These are phyloP conservation scores for Pheucticus melanocephalus DNA, from an alignment of 2,113 vertebrate species.

Conservation along the genomic window DNA sequence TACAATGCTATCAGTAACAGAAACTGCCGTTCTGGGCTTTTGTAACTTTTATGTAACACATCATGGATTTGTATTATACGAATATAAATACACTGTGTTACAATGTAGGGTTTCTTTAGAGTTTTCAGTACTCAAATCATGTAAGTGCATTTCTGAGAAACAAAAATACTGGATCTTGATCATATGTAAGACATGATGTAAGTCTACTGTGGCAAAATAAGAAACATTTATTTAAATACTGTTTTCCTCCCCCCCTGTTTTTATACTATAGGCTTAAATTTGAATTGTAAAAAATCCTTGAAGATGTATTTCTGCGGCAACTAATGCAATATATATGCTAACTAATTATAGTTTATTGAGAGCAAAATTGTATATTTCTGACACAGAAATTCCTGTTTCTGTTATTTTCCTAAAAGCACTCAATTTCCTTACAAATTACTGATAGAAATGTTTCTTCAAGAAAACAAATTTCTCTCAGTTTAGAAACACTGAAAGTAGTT, in stretches of 20 bases:
- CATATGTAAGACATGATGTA: background rate
- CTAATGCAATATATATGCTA: background rate
- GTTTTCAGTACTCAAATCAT: background rate
- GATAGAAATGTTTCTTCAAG: background rate
- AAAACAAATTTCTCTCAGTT: background rate
- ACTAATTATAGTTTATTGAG: background rate
- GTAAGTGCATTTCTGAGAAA: background rate
- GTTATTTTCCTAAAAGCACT: background rate
- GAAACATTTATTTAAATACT: background rate
- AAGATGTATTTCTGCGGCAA: background rate
- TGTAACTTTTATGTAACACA: background rate
- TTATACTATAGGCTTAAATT: background rate
- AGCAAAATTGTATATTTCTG: background rate
- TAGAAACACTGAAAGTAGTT: background rate
- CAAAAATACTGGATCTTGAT: background rate
- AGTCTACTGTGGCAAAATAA: background rate
- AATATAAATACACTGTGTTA: background rate
- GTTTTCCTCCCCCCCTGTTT: background rate
- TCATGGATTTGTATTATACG: background rate
- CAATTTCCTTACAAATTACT: background rate
- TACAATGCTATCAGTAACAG: background rate
- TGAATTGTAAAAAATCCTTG: background rate
- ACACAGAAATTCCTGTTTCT: background rate
- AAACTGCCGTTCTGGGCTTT: background rate
- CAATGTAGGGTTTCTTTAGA: background rate